phyloP scores from a whole-genome alignment of 2,888 invertebrate genomes.

The Oscheius sp. region DNA sequence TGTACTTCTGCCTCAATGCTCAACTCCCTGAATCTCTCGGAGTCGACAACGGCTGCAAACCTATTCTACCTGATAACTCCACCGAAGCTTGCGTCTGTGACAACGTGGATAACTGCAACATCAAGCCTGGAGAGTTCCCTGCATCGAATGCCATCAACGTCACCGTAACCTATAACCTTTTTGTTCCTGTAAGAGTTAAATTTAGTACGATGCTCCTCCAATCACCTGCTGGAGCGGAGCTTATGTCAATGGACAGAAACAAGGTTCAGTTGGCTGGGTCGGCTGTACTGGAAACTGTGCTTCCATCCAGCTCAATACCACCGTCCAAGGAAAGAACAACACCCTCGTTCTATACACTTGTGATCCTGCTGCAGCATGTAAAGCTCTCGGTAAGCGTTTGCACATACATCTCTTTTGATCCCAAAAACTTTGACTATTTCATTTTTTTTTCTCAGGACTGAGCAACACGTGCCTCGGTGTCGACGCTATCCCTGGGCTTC shows the following conservation, averaged over 20 bases:
- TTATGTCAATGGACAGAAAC: conserved; percentile 47
- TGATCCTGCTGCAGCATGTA: conserved; percentile 53
- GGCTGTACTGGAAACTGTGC: conserved; percentile 39
- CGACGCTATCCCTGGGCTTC: conserved; percentile 42
- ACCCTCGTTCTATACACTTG: conserved; percentile 51
- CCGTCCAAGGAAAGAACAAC: conserved; percentile 29
- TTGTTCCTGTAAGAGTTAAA: conserved; percentile 30
- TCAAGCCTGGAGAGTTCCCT: conserved; percentile 17
- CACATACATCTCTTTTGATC: neutral
- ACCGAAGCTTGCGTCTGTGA: conserved; percentile 50
- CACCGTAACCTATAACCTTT: conserved; percentile 30
- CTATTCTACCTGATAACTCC: conserved; percentile 40
- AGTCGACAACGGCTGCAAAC: conserved; percentile 43
- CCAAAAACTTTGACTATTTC: neutral
- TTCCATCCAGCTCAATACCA: conserved; percentile 33
- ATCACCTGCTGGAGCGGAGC: conserved; percentile 56
- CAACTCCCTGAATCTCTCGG: conserved; percentile 49
- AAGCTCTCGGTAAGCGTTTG: conserved; percentile 30
- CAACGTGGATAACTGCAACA: conserved; percentile 55
- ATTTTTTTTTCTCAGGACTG: neutral
- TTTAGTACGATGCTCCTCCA: conserved; percentile 42
- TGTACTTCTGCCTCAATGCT: conserved; percentile 49
- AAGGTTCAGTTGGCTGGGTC: conserved; percentile 31
- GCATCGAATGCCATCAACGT: neutral
- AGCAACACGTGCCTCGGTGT: neutral